These are phyloP conservation scores for Bugulina stolonifera DNA, from an alignment of 2,888 invertebrate species.

Conservation along the genomic window DNA sequence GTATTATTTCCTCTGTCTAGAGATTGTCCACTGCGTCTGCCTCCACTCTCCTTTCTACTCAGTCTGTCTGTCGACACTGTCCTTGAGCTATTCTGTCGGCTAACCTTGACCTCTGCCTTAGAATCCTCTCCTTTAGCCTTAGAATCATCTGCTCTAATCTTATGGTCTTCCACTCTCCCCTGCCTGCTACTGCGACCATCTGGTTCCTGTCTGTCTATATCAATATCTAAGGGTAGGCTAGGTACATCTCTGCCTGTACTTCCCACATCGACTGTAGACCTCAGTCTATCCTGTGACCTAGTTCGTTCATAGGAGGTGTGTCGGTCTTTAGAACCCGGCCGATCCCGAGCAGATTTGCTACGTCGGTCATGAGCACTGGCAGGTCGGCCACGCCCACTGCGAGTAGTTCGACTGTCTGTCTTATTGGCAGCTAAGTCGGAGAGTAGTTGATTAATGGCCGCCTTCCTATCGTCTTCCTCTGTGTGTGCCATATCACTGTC, in stretches of 20 bases:
- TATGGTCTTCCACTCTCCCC: constrained; percentile 6
- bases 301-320: not conserved
- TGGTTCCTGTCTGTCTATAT: not conserved
- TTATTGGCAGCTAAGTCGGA: not conserved
- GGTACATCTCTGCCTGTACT: not conserved
- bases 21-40: constrained; percentile 7
- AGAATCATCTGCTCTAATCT: too few relatives aligned
- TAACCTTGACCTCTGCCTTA: not conserved
- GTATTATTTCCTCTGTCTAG: constrained; percentile 23
- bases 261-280: not conserved
- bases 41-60: not conserved
- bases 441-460: not conserved
- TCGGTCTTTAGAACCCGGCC: not conserved
- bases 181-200: constrained; percentile 24
- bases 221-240: not conserved
- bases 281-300: not conserved
- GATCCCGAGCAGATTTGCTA: constrained; percentile 1
- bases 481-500: constrained; percentile 23
- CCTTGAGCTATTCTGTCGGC: not conserved
- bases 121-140: not conserved
- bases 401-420: not conserved
- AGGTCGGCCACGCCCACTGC: not conserved
- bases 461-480: not conserved
- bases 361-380: constrained; percentile 23
- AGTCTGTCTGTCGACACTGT: not conserved